These are phyloP conservation scores for Dicyrtomina minuta DNA, from an alignment of 2,888 invertebrate genomes.

Conservation along the genomic window DNA sequence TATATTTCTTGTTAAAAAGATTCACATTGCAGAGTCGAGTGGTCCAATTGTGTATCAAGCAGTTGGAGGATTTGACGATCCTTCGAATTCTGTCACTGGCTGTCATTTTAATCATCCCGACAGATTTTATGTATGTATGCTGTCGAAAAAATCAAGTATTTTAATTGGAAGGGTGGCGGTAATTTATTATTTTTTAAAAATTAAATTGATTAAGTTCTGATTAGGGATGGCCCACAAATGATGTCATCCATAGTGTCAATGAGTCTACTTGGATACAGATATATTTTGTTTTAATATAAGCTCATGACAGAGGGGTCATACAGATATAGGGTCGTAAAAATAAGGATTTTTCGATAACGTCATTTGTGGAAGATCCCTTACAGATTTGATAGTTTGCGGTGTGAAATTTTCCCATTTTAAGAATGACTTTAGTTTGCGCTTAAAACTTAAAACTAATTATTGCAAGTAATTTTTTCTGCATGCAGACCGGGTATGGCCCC, in stretches of 20 bases:
- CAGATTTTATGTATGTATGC: conserved; percentile 39
- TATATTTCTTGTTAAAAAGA: too few species aligned
- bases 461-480: not conserved
- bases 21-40: conserved; percentile 45
- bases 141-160: conserved; percentile 13
- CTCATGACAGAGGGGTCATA: too few species aligned
- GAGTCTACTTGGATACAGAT: not conserved
- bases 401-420: too few species aligned
- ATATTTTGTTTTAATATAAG: not conserved
- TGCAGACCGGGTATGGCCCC: conserved; percentile 33
- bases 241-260: not conserved
- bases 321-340: too few species aligned
- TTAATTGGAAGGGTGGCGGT: conserved; percentile 45
- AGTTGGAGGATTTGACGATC: conserved; percentile 10
- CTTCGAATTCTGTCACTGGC: not conserved
- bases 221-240: not conserved
- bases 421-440: too few species aligned
- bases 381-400: too few species aligned
- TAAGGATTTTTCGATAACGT: too few species aligned
- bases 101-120: conserved; percentile 50
- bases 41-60: conserved; percentile 37
- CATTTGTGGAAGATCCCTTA: too few species aligned
- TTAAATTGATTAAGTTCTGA: not conserved
- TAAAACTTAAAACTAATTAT: too few species aligned
- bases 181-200: conserved; percentile 11